Percentiles rank a stretch among this genome's conserved stretches.
Evolutionary conservation across 2,113 vertebrate genomes (phyloP).

Genomic region (Neomonachus schauinslandi): DNA sequence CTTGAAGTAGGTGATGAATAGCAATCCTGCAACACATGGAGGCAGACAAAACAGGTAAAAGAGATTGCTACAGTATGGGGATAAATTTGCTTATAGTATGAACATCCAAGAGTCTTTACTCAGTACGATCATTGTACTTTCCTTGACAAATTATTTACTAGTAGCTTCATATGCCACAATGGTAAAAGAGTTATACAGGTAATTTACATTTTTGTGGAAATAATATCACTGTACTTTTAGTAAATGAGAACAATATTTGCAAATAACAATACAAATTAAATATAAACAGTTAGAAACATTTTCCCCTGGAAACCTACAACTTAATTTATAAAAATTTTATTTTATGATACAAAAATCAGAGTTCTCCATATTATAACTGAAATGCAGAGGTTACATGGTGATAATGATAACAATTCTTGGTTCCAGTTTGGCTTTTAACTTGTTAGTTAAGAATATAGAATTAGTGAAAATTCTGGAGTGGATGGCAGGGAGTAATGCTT

Average conservation of each 20-base stretch:
- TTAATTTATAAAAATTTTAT: not conserved
- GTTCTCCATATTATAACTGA: not conserved
- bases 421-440: not conserved
- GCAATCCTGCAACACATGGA: not conserved
- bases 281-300: not conserved
- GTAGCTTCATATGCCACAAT: not conserved
- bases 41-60: not conserved
- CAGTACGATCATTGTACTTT: not conserved
- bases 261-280: not conserved
- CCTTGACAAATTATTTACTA: not conserved
- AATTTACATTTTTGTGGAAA: not conserved
- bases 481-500: not conserved
- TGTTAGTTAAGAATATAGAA: not conserved
- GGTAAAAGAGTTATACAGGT: not conserved
- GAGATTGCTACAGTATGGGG: not conserved
- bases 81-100: not conserved
- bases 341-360: not conserved
- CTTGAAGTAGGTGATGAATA: not conserved
- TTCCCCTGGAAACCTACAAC: not conserved
- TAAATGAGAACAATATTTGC: not conserved
- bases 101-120: not conserved
- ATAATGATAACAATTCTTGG: not conserved
- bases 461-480: not conserved
- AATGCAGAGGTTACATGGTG: not conserved
- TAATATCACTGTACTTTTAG: not conserved